phyloP scores from a whole-genome alignment of 2,113 vertebrate genomes.

The Laticauda colubrina region DNA sequence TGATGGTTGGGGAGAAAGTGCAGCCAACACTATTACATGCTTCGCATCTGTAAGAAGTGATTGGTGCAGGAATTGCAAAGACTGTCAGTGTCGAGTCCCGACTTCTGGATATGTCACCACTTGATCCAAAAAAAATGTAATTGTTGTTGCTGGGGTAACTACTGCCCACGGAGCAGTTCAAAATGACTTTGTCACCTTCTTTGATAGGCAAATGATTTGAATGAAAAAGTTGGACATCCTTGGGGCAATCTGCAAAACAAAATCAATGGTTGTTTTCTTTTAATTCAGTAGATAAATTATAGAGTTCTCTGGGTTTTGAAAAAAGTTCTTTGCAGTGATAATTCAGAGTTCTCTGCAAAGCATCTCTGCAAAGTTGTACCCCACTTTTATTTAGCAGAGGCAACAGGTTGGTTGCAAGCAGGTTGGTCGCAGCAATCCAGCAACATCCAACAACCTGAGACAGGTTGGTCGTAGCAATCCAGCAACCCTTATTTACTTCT shows the following conservation, averaged over 20 bases:
- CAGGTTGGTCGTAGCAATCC: background rate
- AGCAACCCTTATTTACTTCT: background rate
- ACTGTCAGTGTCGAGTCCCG: accelerated
- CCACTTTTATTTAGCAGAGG: background rate
- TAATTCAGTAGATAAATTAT: background rate
- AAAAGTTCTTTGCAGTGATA: background rate
- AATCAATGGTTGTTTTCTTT: background rate
- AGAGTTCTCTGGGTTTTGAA: background rate
- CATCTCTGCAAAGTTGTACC: background rate
- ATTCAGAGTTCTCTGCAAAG: background rate
- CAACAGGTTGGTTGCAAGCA: too few species aligned
- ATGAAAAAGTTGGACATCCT: background rate
- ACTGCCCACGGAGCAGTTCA: background rate
- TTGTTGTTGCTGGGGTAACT: background rate
- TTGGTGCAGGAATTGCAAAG: accelerated
- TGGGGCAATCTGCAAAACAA: constrained; percentile 1
- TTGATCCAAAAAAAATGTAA: background rate
- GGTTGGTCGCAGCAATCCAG: background rate
- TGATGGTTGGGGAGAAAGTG: background rate
- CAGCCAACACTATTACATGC: background rate
- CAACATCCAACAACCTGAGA: too few species aligned
- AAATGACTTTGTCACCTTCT: background rate
- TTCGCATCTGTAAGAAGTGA: background rate
- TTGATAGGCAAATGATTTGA: background rate
- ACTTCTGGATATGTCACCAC: accelerated